Conservation (phyloP, 2,888 invertebrate species). For the Metellina segmentata region DNA sequence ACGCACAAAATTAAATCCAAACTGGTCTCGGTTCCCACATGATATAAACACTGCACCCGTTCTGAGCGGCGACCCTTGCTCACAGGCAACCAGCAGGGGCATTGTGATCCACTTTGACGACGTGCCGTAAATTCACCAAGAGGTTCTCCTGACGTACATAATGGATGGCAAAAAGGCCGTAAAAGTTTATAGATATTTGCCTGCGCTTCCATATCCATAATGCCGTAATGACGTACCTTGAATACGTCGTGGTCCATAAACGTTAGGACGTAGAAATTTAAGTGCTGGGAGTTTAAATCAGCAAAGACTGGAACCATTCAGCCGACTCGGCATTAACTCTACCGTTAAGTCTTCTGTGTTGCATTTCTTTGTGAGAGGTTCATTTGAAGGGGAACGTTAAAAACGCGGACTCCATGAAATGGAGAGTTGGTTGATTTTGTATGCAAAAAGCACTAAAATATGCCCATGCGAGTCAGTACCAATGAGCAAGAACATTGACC, state of each 20-base stretch:
- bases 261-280: conserved; percentile 32
- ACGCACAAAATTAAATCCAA: no score
- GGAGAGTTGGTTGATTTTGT: no score
- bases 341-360: no score
- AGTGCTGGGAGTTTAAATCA: not conserved
- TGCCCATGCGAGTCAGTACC: no score
- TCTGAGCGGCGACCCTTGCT: not conserved
- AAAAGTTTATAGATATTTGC: conserved; percentile 55
- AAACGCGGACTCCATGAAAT: no score
- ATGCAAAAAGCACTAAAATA: no score
- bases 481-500: no score
- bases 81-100: not conserved
- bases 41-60: not conserved
- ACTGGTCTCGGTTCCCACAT: no score
- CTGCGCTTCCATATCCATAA: conserved; percentile 42
- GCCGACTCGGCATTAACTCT: no score
- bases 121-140: conserved; percentile 17
- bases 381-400: no score
- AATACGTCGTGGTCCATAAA: conserved; percentile 34
- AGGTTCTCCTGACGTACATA: conserved; percentile 8
- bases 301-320: no score
- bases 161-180: conserved; percentile 44
- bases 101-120: conserved; percentile 20
- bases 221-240: conserved; percentile 23
- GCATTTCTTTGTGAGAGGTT: no score